Percentiles rank a stretch among this genome's conserved stretches.
Conservation (phyloP, 2,797 vertebrate genomes). For the Pipistrellus pygmaeus region DNA sequence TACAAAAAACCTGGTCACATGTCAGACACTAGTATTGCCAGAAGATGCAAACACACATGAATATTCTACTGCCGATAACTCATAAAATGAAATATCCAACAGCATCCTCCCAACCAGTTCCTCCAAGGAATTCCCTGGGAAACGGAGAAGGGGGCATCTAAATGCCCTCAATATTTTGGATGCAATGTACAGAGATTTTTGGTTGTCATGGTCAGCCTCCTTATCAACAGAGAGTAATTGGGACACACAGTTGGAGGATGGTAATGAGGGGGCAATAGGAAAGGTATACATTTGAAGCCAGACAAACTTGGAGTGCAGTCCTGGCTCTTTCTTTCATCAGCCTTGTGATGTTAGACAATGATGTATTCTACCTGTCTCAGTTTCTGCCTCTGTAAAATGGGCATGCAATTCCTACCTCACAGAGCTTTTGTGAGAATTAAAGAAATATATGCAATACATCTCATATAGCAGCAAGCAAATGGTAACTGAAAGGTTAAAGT, state of each 20-base stretch:
- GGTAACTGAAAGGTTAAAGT: background rate
- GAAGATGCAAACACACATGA: constrained; percentile 51
- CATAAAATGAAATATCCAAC: constrained; percentile 60
- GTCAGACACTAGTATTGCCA: constrained; percentile 49
- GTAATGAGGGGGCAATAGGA: background rate
- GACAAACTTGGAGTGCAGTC: background rate
- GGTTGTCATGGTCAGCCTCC: background rate
- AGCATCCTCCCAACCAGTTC: background rate
- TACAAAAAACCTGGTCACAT: constrained; percentile 50
- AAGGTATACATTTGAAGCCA: background rate
- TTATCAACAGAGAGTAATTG: background rate
- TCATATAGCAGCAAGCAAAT: background rate
- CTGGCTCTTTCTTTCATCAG: background rate
- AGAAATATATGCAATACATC: background rate
- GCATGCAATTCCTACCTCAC: background rate
- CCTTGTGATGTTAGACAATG: background rate
- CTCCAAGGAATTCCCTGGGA: background rate
- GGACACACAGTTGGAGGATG: background rate
- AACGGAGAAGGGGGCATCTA: background rate
- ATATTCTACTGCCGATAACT: constrained; percentile 55
- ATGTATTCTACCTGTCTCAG: background rate
- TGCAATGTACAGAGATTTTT: background rate
- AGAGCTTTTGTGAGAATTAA: constrained; percentile 12
- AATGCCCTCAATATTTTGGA: background rate
- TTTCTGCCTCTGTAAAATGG: background rate